Base-by-base conservation (phyloP, 2,113 vertebrate species). In the Rhipidura dahli region DNA sequence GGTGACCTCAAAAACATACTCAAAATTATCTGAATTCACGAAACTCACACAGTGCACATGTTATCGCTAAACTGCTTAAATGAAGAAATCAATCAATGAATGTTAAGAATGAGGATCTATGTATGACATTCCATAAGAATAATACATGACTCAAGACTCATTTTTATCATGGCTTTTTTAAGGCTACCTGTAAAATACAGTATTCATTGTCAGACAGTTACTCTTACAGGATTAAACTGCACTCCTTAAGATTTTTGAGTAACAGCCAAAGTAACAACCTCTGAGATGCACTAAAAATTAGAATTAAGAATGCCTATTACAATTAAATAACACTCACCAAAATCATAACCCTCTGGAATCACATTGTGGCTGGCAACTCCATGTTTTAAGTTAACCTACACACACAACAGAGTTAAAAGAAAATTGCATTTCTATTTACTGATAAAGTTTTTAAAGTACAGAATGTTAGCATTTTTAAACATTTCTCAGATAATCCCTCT, bases 281-380 rank as follows among this genome's bases (percentile, higher is more conserved):
- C 13, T 24, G 4, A 76, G 23, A 83, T 6, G 18, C 39, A 93
- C 23, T 71, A 56, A 66, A 86, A 61, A 77, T 40, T 13, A 83
- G 12, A 50, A 90, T 31, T 70, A 88, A 15, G 33, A 24, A 54
- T 0, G 0, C 4, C 14, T 21, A 68, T 54, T 42, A 72, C 16
- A 89, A 61, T 45, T 79, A 44, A 87, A 17, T 28, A 73, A 22
- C 71, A 98, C 99, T 98, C 94, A 99, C 99, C 99, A 97, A 99
- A 99, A 91, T 99, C 97, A 95, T 99, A 99, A 91, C 97, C 98
- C 78, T 97, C 81, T 87, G 98, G 98, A 94, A 98, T 78, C 87
- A 97, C 63, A 47, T 95, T 97, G 69, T 96, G 77, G 59, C 93
- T 70, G 26, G 98, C 98, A 97, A 99, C 96, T 85, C 98, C 99